Conservation (phyloP, 1,140 invertebrate species). For the Micrasema longulum region DNA sequence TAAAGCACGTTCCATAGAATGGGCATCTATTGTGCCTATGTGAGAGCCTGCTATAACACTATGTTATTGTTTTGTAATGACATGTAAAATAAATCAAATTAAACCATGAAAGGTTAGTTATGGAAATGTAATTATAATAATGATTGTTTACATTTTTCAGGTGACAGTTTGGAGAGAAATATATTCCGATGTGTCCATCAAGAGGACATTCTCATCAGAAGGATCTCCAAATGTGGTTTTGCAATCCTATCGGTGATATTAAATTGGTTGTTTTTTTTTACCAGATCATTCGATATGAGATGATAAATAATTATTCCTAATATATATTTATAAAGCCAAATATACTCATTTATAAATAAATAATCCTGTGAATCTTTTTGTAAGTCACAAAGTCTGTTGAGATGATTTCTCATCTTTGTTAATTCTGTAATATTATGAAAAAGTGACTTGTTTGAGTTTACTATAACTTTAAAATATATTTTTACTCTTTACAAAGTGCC, state of each 20-base stretch:
- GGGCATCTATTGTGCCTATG: too few relatives aligned
- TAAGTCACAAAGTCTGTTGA: neutral
- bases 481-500: too few relatives aligned
- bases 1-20: too few relatives aligned
- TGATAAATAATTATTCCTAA: neutral
- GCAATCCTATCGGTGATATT: slow-evolving; percentile 29
- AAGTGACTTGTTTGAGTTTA: too few relatives aligned
- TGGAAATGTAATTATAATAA: too few relatives aligned
- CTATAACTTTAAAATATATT: too few relatives aligned
- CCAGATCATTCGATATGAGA: neutral
- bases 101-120: too few relatives aligned
- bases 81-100: too few relatives aligned
- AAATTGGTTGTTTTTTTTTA: neutral
- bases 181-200: slow-evolving; percentile 43
- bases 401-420: neutral
- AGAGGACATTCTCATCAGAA: slow-evolving; percentile 36
- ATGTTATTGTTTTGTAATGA: too few relatives aligned
- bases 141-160: slow-evolving; percentile 18
- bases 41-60: too few relatives aligned
- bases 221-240: slow-evolving; percentile 17
- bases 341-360: neutral
- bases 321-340: neutral
- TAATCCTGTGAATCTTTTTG: neutral
- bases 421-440: too few relatives aligned
- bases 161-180: slow-evolving; percentile 44